Conservation (phyloP, 2,113 vertebrate genomes). For the Halcyon malimbica region DNA sequence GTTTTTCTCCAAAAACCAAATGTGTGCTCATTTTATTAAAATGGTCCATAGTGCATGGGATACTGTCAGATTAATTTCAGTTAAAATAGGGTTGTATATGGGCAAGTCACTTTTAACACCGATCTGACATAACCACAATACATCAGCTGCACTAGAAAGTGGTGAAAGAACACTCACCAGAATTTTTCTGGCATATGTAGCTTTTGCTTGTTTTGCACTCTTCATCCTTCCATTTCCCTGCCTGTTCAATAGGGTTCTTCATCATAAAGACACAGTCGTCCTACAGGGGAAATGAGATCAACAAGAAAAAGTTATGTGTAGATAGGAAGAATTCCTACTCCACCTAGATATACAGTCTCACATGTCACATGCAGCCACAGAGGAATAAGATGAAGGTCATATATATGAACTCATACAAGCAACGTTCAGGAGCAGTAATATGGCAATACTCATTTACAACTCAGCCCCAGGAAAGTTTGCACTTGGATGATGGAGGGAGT, state of each 20-base stretch:
- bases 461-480: not conserved
- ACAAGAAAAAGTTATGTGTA: not conserved
- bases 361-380: accelerated
- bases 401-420: not conserved
- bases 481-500: not conserved
- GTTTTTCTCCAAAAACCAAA: not conserved
- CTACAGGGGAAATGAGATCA: not conserved
- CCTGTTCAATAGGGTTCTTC: constrained; percentile 37
- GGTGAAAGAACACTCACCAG: constrained; percentile 70
- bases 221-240: constrained; percentile 84
- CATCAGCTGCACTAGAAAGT: not conserved
- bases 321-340: not conserved
- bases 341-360: not conserved
- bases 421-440: not conserved
- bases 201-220: constrained; percentile 74
- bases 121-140: not conserved
- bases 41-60: not conserved
- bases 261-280: constrained; percentile 82
- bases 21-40: not conserved
- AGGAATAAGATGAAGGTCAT: not conserved
- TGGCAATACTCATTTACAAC: not conserved
- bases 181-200: constrained; percentile 85
- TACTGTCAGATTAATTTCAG: not conserved
- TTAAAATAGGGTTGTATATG: not conserved
- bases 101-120: not conserved